Percentiles rank a stretch among this genome's conserved stretches.
Evolutionary conservation across 2,888 invertebrate genomes (phyloP).

Genomic region (Ephialtes manifestator): DNA sequence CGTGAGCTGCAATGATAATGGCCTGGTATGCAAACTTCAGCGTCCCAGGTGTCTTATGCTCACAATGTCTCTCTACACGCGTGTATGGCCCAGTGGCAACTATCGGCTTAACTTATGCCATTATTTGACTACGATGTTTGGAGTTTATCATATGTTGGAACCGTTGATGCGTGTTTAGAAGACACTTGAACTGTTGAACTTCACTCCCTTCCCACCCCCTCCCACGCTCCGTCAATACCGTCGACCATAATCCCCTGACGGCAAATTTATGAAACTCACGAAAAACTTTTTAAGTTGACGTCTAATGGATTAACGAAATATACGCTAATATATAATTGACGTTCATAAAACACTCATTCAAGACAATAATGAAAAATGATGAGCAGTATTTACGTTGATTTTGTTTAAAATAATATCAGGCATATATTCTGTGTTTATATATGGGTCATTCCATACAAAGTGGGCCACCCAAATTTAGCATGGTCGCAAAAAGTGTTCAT

Average conservation of each 20-base stretch:
- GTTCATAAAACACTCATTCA: too few species aligned
- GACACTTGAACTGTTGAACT: not conserved
- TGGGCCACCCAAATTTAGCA: too few species aligned
- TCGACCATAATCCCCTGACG: not conserved
- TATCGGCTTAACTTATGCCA: constrained; percentile 47
- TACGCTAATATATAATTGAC: too few species aligned
- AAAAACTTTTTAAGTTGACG: not conserved
- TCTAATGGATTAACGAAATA: too few species aligned
- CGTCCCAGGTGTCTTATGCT: not conserved
- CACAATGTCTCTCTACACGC: not conserved
- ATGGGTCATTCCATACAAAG: too few species aligned
- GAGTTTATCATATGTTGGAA: constrained; percentile 1
- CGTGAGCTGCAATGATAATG: not conserved
- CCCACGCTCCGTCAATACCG: not conserved
- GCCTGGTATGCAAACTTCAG: not conserved
- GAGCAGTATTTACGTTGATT: not conserved
- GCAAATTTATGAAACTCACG: not conserved
- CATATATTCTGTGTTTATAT: not conserved
- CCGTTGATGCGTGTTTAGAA: not conserved
- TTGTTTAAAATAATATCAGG: not conserved
- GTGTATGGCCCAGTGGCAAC: constrained; percentile 1
- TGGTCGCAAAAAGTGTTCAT: too few species aligned
- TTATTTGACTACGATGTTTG: constrained; percentile 20
- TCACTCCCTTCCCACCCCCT: not conserved
- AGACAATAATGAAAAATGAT: not conserved